Percentiles rank a stretch among this genome's conserved stretches.
These are phyloP conservation scores for Melanocharis versteri DNA, from an alignment of 2,113 vertebrate genomes.

Conservation along the genomic window DNA sequence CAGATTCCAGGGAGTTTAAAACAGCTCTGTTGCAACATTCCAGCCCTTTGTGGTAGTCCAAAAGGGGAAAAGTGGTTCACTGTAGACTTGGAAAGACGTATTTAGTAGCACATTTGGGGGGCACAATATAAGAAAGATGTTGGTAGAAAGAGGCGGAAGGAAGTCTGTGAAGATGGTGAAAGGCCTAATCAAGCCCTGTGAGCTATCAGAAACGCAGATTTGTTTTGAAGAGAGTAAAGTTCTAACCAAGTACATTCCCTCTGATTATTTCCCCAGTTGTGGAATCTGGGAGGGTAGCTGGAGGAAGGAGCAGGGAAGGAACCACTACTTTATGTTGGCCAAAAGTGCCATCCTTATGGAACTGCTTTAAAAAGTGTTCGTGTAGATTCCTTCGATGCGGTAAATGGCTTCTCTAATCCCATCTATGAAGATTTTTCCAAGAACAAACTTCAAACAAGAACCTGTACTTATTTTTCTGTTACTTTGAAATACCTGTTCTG, in stretches of 20 bases:
- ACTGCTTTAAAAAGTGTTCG: background rate
- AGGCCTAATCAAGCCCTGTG: background rate
- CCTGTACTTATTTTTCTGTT: background rate
- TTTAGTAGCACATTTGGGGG: background rate
- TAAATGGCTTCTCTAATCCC: background rate
- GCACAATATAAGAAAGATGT: background rate
- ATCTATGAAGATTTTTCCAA: background rate
- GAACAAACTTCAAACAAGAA: background rate
- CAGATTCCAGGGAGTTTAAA: background rate
- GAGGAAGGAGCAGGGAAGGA: background rate
- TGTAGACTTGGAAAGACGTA: background rate
- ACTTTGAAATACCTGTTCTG: background rate
- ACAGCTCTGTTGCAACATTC: background rate
- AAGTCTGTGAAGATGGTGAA: background rate
- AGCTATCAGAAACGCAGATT: background rate
- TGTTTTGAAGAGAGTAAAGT: background rate
- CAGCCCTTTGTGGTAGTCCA: background rate
- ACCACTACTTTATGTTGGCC: background rate
- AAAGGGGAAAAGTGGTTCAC: fast-evolving
- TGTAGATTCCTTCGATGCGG: background rate
- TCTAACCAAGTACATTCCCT: background rate
- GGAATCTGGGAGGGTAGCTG: background rate
- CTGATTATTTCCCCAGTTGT: background rate
- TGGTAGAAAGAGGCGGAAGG: background rate
- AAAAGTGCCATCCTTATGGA: background rate